phyloP scores from a whole-genome alignment of 2,888 invertebrate species.

The Azorinus chamasolen region DNA sequence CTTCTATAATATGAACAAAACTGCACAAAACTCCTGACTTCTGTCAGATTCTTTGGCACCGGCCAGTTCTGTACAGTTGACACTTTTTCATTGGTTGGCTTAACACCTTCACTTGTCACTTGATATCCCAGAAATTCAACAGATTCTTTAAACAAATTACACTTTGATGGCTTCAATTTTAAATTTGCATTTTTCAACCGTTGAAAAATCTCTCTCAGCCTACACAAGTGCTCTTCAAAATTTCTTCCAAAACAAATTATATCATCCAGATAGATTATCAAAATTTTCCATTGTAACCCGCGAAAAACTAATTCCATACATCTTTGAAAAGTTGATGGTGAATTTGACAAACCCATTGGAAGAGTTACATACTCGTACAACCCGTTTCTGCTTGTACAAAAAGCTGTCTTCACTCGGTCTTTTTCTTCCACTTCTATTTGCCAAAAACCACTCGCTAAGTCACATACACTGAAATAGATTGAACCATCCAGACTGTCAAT shows the following conservation, averaged over 20 bases:
- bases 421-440: too few relatives aligned
- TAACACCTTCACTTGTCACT: too few relatives aligned
- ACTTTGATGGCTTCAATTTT: slow-evolving; percentile 52
- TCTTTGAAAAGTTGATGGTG: slow-evolving; percentile 30
- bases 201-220: slow-evolving; percentile 42
- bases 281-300: slow-evolving; percentile 39
- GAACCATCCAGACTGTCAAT: slow-evolving; percentile 21
- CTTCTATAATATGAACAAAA: too few relatives aligned
- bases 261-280: slow-evolving; percentile 48
- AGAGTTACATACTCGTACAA: slow-evolving; percentile 37
- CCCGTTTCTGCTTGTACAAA: slow-evolving; percentile 34
- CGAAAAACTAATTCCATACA: slow-evolving; percentile 34
- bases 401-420: too few relatives aligned
- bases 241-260: slow-evolving; percentile 24
- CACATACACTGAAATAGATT: slow-evolving; percentile 22
- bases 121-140: too few relatives aligned
- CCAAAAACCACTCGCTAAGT: too few relatives aligned
- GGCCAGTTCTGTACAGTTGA: too few relatives aligned
- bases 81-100: too few relatives aligned
- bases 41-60: too few relatives aligned
- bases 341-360: slow-evolving; percentile 34
- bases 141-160: too few relatives aligned
- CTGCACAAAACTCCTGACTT: too few relatives aligned
- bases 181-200: slow-evolving; percentile 30
- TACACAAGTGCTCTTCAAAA: slow-evolving; percentile 36